Base-by-base conservation (phyloP, 1,140 invertebrate species). In the Penaeus chinensis region DNA sequence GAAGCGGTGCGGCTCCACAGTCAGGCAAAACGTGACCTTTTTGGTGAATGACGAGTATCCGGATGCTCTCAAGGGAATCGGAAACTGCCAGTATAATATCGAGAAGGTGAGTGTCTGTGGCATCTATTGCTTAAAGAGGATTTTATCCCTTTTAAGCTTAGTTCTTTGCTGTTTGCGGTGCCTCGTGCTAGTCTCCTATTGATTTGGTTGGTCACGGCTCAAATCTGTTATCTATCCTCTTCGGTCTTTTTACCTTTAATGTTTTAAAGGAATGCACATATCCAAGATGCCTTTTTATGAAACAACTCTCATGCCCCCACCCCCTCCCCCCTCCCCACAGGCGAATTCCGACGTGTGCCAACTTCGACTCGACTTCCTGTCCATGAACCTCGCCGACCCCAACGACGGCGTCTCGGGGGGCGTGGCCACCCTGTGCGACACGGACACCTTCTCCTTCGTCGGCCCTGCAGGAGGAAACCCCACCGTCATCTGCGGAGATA, bases 401-500 rank as follows among this genome's bases (percentile, higher is more conserved):
- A 66, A 82, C 71, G 66, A 83, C 60, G 54, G 54, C 54, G 10
- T 2, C 0, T 2, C 11, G 2, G 16, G 11, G 16, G 54, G 54
- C 10, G 54, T 11, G 0, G 74, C 63, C 3, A 71, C 20, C 37
- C 27, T 61, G 5, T 82, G 79, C 7, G 54, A 94, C 47, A 92
- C 94, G 13, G 95, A 96, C 91, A 94, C 95, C 87, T 94, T 96
- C 86, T 93, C 95, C 8, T 93, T 96, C 47, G 94, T 94, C 3
- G 95, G 95, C 22, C 95, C 95, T 91, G 91, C 93, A 0, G 96
- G 95, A 89, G 94, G 93, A 80, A 91, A 94, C 16, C 92, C 96
- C 42, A 95, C 95, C 0, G 93, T 94, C 16, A 91, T 96, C 37
- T 96, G 96, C 91, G 96, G 96, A 32, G 94, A 95, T 61, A 96